Evolutionary conservation across 35 echinoderm and acorn worm genomes (phyloP).

Genomic region (Holothuria glaberrima): DNA sequence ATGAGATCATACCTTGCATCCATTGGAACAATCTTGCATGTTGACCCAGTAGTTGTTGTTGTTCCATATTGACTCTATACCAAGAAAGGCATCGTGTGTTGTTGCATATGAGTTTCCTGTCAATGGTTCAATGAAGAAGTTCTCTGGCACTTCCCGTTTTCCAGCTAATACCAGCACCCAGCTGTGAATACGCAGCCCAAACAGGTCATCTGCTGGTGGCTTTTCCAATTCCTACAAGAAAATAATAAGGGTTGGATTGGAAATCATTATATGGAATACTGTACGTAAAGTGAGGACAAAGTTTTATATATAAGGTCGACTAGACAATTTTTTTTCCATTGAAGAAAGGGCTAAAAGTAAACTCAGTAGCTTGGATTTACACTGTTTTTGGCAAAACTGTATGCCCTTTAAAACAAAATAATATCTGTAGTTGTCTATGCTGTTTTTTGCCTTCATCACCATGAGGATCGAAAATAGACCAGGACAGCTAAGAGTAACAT

Average conservation of each 20-base stretch:
- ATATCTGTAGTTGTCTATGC: neutral
- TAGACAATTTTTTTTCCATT: too few species aligned
- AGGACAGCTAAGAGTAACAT: too few species aligned
- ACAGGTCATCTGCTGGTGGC: slow-evolving; percentile 88
- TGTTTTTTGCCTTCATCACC: too few species aligned
- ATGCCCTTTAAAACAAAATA: neutral
- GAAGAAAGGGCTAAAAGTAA: too few species aligned
- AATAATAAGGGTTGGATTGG: slow-evolving; percentile 6
- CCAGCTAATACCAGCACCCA: slow-evolving; percentile 96
- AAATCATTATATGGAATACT: too few species aligned
- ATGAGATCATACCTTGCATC: slow-evolving; percentile 83
- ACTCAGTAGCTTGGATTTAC: too few species aligned
- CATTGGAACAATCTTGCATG: slow-evolving; percentile 99
- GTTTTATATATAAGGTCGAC: too few species aligned
- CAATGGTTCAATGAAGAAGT: slow-evolving; percentile 98
- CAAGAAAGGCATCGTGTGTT: slow-evolving; percentile 73
- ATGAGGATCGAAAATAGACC: too few species aligned
- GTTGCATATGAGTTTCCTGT: slow-evolving; percentile 92
- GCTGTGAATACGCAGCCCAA: slow-evolving; percentile 91
- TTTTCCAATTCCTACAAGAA: slow-evolving; percentile 86
- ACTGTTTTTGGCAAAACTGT: neutral
- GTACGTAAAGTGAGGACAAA: too few species aligned
- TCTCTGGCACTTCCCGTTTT: slow-evolving; percentile 96
- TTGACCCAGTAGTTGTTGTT: slow-evolving; percentile 98
- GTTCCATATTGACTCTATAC: slow-evolving; percentile 97